Conservation (phyloP, 30 jellyfish, hydroid and myxozoan genomes). For the Hydractinia symbiolongicarpus region DNA sequence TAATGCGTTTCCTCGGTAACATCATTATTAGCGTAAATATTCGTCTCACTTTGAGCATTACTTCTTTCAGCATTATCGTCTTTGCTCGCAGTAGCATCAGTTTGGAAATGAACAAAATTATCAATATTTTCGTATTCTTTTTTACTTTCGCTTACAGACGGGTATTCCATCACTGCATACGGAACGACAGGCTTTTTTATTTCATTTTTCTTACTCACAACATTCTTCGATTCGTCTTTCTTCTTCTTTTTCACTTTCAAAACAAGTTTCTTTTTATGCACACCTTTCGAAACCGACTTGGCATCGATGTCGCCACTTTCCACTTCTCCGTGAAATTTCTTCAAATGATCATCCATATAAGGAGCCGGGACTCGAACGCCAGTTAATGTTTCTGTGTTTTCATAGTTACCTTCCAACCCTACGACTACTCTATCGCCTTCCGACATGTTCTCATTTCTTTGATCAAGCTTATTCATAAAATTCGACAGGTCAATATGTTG, state of each 20-base stretch:
- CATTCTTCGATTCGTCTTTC: constrained; percentile 9
- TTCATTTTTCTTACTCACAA: background rate
- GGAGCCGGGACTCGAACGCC: background rate
- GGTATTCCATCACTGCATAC: background rate
- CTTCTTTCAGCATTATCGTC: background rate
- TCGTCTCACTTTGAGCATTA: background rate
- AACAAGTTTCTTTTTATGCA: constrained; percentile 49
- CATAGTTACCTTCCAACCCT: constrained; percentile 4
- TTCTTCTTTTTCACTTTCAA: constrained; percentile 65
- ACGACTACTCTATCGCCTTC: constrained; percentile 8
- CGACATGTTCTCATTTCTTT: constrained; percentile 1
- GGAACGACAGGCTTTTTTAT: background rate
- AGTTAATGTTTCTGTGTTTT: background rate
- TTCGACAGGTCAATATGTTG: constrained; percentile 30
- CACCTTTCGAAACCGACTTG: constrained; percentile 19
- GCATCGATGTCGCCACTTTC: constrained; percentile 29
- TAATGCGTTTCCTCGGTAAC: constrained; percentile 7
- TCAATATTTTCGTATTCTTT: background rate
- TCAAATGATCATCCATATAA: background rate
- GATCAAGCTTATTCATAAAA: constrained; percentile 16
- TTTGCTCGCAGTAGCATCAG: background rate
- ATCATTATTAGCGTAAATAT: background rate
- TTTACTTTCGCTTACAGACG: background rate
- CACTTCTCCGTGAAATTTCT: constrained; percentile 2
- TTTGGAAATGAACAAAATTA: background rate